Evolutionary conservation across 1,140 invertebrate genomes (phyloP).

Genomic region (Megalopta genalis): DNA sequence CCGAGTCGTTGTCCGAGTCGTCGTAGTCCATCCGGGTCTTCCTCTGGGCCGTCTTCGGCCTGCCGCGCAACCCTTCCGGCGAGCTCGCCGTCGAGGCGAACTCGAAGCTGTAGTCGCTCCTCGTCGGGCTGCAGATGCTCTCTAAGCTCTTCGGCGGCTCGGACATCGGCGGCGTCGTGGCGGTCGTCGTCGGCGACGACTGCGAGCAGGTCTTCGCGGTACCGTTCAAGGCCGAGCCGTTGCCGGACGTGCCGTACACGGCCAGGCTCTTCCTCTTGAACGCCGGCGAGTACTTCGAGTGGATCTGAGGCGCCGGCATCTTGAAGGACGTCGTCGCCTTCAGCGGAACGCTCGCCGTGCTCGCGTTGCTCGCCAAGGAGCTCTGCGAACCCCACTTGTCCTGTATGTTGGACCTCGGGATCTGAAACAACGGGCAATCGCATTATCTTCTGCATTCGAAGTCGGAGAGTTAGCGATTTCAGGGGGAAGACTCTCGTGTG

Average conservation of each 20-base stretch:
- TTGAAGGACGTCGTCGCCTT: constrained; percentile 72
- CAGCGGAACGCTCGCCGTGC: constrained; percentile 66
- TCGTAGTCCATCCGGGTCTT: constrained; percentile 79
- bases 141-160: constrained; percentile 82
- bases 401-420: constrained; percentile 69
- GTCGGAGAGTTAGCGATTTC: no score
- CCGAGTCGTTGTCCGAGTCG: constrained; percentile 92
- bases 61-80: constrained; percentile 62
- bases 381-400: constrained; percentile 76
- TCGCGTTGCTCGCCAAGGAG: constrained; percentile 72
- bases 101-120: constrained; percentile 81
- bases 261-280: constrained; percentile 89
- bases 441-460: no score
- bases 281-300: constrained; percentile 91
- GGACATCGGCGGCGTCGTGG: constrained; percentile 48
- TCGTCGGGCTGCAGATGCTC: constrained; percentile 82
- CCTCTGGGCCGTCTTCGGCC: constrained; percentile 51
- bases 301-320: constrained; percentile 76
- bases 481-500: no score
- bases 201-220: constrained; percentile 54
- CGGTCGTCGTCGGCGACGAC: constrained; percentile 13
- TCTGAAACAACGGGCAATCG: constrained; percentile 23
- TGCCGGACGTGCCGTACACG: constrained; percentile 80
- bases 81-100: constrained; percentile 71
- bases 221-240: constrained; percentile 76